Conservation (phyloP, 2,113 vertebrate species). For the Petrocephalus zakoni region DNA sequence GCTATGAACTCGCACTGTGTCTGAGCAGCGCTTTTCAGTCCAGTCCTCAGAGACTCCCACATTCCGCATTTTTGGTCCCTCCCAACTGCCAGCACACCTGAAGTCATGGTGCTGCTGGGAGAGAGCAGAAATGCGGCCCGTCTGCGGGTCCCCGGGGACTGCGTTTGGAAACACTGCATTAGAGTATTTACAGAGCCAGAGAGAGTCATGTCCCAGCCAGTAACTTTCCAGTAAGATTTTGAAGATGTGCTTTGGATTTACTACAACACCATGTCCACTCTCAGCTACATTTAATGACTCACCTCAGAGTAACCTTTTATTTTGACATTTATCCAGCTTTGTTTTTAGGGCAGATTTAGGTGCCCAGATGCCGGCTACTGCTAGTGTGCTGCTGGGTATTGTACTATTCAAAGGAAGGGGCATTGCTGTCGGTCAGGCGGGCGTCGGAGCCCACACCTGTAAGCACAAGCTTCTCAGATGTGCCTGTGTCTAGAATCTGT, state of each 20-base stretch:
- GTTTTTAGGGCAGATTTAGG: background rate
- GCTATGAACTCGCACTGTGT: background rate
- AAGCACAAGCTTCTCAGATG: too few relatives aligned
- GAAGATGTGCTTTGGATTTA: background rate
- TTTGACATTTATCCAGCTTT: background rate
- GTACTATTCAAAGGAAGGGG: background rate
- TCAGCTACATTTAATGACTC: background rate
- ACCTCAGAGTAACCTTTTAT: background rate
- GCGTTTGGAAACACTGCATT: background rate
- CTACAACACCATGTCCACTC: background rate
- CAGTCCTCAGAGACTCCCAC: background rate
- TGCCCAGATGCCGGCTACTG: background rate
- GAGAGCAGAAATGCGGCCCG: background rate
- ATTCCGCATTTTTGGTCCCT: background rate
- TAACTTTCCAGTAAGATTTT: background rate
- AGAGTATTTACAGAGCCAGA: background rate
- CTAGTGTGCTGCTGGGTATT: background rate
- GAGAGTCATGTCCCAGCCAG: background rate
- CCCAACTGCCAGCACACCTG: background rate
- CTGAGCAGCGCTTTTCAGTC: background rate
- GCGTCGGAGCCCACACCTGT: background rate
- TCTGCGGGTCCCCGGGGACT: too few relatives aligned
- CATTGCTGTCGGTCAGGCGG: background rate
- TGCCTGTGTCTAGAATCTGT: too few relatives aligned
- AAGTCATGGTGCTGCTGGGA: background rate